Conservation (phyloP, 2,113 vertebrate genomes). For the Ancistrus triradiatus region DNA sequence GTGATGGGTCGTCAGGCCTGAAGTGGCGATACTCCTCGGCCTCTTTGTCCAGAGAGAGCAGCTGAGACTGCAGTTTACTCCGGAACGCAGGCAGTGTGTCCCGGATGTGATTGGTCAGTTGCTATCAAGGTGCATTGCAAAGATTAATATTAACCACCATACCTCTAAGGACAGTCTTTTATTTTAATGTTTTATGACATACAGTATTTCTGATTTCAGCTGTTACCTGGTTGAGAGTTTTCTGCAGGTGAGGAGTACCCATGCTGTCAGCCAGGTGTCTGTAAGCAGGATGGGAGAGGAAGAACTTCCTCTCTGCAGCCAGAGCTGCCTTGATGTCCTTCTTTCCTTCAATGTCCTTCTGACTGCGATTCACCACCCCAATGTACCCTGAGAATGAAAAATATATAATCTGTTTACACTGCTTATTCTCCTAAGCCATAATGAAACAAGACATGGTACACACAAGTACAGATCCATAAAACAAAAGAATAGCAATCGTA, state of each 20-base stretch:
- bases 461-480: too few species aligned
- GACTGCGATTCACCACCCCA: slow-evolving; percentile 83
- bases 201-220: neutral
- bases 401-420: too few species aligned
- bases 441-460: neutral
- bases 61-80: slow-evolving; percentile 86
- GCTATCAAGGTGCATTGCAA: slow-evolving; percentile 58
- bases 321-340: slow-evolving; percentile 53
- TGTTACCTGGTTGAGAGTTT: slow-evolving; percentile 72
- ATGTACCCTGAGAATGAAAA: slow-evolving; percentile 69
- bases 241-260: slow-evolving; percentile 81
- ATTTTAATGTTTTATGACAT: too few species aligned
- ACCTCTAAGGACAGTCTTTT: too few species aligned
- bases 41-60: slow-evolving; percentile 88
- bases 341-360: slow-evolving; percentile 82
- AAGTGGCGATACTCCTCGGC: slow-evolving; percentile 89
- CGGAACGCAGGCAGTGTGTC: slow-evolving; percentile 86
- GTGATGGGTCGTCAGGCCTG: slow-evolving; percentile 87
- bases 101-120: slow-evolving; percentile 94
- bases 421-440: too few species aligned
- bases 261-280: slow-evolving; percentile 80
- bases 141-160: too few species aligned
- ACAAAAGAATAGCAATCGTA: too few species aligned
- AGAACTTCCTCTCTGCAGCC: slow-evolving; percentile 81
- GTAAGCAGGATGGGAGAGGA: slow-evolving; percentile 68